Base-by-base conservation (phyloP, 1,140 invertebrate genomes). In the Drosophila pachea region DNA sequence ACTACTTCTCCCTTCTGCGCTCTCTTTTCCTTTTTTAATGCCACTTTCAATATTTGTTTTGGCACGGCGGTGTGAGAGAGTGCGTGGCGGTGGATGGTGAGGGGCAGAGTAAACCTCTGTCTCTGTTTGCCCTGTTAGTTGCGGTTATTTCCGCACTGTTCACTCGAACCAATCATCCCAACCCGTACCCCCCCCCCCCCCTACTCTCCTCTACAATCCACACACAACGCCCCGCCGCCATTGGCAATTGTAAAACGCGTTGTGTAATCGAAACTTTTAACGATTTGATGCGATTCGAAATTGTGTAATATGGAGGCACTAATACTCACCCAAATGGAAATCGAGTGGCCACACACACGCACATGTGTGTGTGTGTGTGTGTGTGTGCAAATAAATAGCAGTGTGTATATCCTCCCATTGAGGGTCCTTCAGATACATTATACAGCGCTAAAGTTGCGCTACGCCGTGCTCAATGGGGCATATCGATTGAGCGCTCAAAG, bases 231-330 rank as follows among this genome's bases (percentile, higher is more conserved):
- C 8, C 35, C 8, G 6, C 40, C 8, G 11, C 36, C 11, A 11
- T 6, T 5, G 2, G 79, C 76, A 83, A 83, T 83, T 83, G 78
- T 83, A 73, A 83, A 83, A 73, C 78, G 78, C 79, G 81, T 86
- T 84, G 78, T 79, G 79, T 84, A 84, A 84, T 84, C 79, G 79
- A 84, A 84, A 84, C 79, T 84, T 84, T 84, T 84, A 84, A 84
- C 79, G 79, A 84, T 81, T 84, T 84, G 79, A 84, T 84, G 79
- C 79, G 76, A 84, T 84, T 86, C 81, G 76, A 84, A 83, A 83
- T 83, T 83, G 78, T 83, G 78, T 83, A 84, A 83, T 83, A 84
- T 83, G 62, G 73, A 73, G 78, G 72, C 79, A 83, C 79, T 82
- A 79, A 83, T 83, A 82, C 74, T 70, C 78, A 82, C 40, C 74